Evolutionary conservation across 2,797 vertebrate genomes (phyloP), one percentile per base, ranked within the genome.

Genomic region (Diceros bicornis): DNA sequence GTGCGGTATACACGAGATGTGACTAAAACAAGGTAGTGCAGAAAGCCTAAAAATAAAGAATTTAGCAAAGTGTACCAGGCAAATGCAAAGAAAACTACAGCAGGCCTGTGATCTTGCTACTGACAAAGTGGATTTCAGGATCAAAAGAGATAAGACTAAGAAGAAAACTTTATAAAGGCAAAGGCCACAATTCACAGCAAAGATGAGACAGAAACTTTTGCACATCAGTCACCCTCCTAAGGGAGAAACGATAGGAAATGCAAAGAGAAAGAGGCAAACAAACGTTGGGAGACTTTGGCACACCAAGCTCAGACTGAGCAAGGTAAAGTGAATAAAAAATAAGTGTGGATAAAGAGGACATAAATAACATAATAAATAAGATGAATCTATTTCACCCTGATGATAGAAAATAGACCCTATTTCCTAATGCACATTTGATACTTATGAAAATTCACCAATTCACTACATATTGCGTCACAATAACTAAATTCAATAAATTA

Each of bases 391-490:
- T 14, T 57, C 10, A 81, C 8, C 18, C 47, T 79, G 14, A 62
- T 57, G 29, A 82, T 64, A n/a, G 32, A 52, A 20, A 86, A 20
- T 41, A 72, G 44, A n/a, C 61, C 34, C 59, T 83, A 29, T 34
- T 29, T 64, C 27, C 52, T 64, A 57, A 72, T 25, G 50, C 34
- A 86, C n/a, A 41, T 1, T 64, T 16, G 18, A 74, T 82, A 68
- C 62, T 87, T 84, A 81, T 27, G 37, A 97, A 78, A 64, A 94
- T 41, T 81, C 77, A 55, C 57, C 16, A 81, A 77, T 77, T 93
- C 18, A 62, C 34, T 4, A 69, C 4, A 2, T 61, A 72, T 29
- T 82, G 64, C 20, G 7, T 47, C 23, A 71, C 18, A 59, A 71
- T 69, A 61, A 57, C 11, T 52, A 87, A 66, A 68, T 44, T 59